A percentile compares a stretch with the other conserved stretches of the same genome.
These are phyloP conservation scores for Heliconius cydno DNA, from an alignment of 2,888 invertebrate genomes.

Conservation along the genomic window DNA sequence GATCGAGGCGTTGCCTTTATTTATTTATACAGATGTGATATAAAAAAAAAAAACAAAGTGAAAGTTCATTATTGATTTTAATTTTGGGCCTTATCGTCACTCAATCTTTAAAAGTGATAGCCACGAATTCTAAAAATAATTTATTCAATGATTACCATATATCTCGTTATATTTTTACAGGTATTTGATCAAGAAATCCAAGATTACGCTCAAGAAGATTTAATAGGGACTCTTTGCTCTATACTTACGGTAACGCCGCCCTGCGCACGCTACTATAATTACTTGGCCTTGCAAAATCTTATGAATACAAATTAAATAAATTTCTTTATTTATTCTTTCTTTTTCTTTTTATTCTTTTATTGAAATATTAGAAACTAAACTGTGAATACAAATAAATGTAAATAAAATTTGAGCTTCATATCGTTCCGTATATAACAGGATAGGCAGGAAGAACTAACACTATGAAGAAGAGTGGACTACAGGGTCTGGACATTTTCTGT, in stretches of 20 bases:
- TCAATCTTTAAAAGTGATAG: background rate
- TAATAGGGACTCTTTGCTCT: slow-evolving; percentile 63
- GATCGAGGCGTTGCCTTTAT: background rate
- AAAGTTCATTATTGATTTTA: background rate
- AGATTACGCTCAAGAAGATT: slow-evolving; percentile 57
- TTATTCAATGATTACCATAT: background rate
- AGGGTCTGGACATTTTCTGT: no score
- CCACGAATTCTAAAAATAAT: background rate
- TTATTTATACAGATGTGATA: background rate
- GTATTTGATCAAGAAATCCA: slow-evolving; percentile 65
- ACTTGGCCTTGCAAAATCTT: slow-evolving; percentile 54
- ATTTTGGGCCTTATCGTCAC: background rate
- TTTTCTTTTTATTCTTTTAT: no score
- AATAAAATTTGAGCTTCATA: no score
- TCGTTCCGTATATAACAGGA: no score
- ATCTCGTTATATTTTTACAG: slow-evolving; percentile 54
- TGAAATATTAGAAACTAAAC: no score
- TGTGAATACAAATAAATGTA: no score
- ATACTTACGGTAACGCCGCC: slow-evolving; percentile 52
- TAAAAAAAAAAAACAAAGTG: background rate
- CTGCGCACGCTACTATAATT: slow-evolving; percentile 62
- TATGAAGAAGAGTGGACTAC: no score
- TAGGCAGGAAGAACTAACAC: no score
- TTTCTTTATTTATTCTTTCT: slow-evolving; percentile 12
- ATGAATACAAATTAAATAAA: slow-evolving; percentile 47